Evolutionary conservation across 2,797 vertebrate genomes (phyloP).

Genomic region (Sorex maritimensis): DNA sequence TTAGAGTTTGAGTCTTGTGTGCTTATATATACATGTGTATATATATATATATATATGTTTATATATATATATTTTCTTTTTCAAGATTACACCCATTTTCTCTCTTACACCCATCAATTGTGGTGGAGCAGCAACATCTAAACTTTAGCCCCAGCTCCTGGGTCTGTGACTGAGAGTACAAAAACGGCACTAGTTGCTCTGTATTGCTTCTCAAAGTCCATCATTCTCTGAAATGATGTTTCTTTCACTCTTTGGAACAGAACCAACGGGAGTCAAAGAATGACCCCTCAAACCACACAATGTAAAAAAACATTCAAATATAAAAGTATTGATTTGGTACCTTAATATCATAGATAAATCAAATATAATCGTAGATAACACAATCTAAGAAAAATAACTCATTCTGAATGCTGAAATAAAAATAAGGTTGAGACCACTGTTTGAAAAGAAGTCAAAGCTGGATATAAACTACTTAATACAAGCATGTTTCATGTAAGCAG

Average conservation of each 20-base stretch:
- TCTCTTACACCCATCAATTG: too few relatives aligned
- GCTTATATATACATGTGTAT: too few relatives aligned
- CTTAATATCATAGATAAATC: background rate
- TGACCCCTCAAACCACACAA: background rate
- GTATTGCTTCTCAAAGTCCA: background rate
- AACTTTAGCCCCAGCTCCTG: too few relatives aligned
- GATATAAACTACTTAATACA: too few relatives aligned
- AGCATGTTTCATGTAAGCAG: background rate
- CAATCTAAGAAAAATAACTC: background rate
- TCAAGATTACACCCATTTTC: too few relatives aligned
- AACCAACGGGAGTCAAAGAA: slow-evolving; percentile 14
- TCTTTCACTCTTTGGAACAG: slow-evolving; percentile 16
- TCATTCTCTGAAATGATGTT: background rate
- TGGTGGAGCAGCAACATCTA: too few relatives aligned
- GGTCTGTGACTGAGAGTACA: background rate
- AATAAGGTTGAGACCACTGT: background rate
- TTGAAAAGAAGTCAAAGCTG: background rate
- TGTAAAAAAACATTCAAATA: slow-evolving; percentile 21
- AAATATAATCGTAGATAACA: slow-evolving; percentile 3
- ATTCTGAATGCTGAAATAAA: background rate
- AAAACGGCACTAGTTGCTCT: background rate
- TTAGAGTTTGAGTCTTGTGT: too few relatives aligned
- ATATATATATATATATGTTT: too few relatives aligned
- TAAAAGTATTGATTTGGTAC: background rate
- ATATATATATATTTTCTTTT: too few relatives aligned